Conservation (phyloP, 2,113 vertebrate species). For the Scomber colias region DNA sequence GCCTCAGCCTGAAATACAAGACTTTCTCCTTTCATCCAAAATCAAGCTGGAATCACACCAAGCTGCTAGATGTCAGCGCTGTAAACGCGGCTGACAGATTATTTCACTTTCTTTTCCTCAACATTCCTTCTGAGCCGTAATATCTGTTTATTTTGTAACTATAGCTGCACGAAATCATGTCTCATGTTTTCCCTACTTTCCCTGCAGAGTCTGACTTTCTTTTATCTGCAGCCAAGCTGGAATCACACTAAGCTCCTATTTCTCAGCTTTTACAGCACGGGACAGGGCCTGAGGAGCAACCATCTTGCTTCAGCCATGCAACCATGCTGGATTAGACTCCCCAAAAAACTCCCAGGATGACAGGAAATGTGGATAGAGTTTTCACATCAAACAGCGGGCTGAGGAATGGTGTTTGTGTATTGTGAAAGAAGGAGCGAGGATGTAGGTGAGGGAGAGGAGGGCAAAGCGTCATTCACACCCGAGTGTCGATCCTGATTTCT, state of each 20-base stretch:
- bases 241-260: slow-evolving; percentile 62
- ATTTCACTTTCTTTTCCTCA: slow-evolving; percentile 11
- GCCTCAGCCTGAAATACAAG: too few species aligned
- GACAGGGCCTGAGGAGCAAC: slow-evolving; percentile 7
- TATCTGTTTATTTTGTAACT: slow-evolving; percentile 34
- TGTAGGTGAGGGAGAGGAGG: slow-evolving; percentile 55
- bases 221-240: slow-evolving; percentile 61
- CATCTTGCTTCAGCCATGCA: slow-evolving; percentile 30
- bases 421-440: slow-evolving; percentile 58
- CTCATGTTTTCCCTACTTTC: slow-evolving; percentile 10
- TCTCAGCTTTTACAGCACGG: slow-evolving; percentile 26
- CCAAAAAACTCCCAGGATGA: slow-evolving; percentile 56
- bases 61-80: slow-evolving; percentile 1
- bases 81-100: slow-evolving; percentile 3
- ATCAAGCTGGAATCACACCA: slow-evolving; percentile 9
- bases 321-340: slow-evolving; percentile 37
- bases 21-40: slow-evolving; percentile 17
- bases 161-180: slow-evolving; percentile 39
- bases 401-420: slow-evolving; percentile 74
- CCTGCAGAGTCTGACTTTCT: slow-evolving; percentile 1
- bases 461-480: slow-evolving; percentile 77
- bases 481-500: slow-evolving; percentile 65
- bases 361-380: slow-evolving; percentile 74
- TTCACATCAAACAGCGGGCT: slow-evolving; percentile 78
- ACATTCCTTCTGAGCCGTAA: slow-evolving; percentile 15